Conservation (phyloP, 30 jellyfish, hydroid and myxozoan genomes). For the Hydractinia symbiolongicarpus region DNA sequence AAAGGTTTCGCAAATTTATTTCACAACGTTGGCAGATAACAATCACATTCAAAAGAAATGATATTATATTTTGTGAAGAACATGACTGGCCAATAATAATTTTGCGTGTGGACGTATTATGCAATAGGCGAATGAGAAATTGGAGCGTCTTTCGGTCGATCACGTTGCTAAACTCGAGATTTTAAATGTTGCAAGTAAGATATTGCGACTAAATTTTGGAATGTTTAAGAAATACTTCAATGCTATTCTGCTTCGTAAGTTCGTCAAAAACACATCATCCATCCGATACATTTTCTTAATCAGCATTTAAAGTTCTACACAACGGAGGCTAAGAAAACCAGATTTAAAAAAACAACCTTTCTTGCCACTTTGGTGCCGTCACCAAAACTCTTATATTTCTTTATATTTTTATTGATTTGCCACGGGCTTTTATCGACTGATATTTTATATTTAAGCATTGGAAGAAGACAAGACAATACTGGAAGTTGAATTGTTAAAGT, state of each 20-base stretch:
- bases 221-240: neutral
- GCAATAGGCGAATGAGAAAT: neutral
- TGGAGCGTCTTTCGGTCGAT: neutral
- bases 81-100: neutral
- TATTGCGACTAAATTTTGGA: neutral
- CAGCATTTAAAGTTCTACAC: neutral
- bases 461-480: slow-evolving; percentile 94
- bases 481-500: slow-evolving; percentile 85
- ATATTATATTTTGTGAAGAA: neutral
- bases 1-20: neutral
- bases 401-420: too few relatives aligned
- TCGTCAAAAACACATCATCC: too few relatives aligned
- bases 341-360: neutral
- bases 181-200: neutral
- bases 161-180: too few relatives aligned
- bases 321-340: too few relatives aligned
- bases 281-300: too few relatives aligned
- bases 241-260: too few relatives aligned
- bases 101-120: neutral
- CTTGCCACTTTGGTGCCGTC: too few relatives aligned
- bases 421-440: too few relatives aligned
- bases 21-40: neutral
- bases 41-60: neutral
- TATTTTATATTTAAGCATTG: slow-evolving; percentile 38
- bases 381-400: too few relatives aligned